These are phyloP conservation scores for Olivierus martensii DNA, from an alignment of 1,140 invertebrate species.

Conservation along the genomic window DNA sequence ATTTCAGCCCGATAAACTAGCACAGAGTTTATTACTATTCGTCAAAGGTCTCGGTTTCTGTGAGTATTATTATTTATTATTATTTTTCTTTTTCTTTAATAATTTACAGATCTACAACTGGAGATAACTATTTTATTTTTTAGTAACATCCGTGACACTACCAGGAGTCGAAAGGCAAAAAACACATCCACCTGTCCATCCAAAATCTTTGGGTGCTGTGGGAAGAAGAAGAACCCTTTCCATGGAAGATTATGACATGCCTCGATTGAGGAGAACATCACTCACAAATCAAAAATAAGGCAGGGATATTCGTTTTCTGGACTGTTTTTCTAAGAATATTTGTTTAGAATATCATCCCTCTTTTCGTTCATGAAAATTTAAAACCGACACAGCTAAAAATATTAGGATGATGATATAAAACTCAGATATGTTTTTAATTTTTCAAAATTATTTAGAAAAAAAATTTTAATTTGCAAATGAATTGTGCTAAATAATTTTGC, in stretches of 20 bases:
- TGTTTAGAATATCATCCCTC: no score
- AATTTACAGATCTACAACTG: not conserved
- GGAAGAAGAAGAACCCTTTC: conserved; percentile 22
- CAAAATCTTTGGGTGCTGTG: conserved; percentile 17
- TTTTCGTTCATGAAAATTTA: no score
- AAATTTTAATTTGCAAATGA: no score
- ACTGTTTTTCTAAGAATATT: no score
- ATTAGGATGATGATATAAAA: no score
- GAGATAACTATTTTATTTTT: not conserved
- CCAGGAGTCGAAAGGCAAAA: conserved; percentile 20
- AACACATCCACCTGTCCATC: conserved; percentile 2
- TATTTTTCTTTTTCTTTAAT: not conserved
- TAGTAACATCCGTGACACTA: conserved; percentile 21
- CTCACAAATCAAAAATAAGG: conserved; percentile 10
- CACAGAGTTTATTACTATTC: conserved; percentile 21
- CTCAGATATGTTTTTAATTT: no score
- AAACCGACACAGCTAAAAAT: no score
- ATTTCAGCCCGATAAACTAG: conserved; percentile 21
- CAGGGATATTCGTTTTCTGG: not conserved
- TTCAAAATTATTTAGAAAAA: no score
- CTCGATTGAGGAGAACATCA: conserved; percentile 12
- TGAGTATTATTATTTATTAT: conserved; percentile 9
- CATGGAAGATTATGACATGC: conserved; percentile 23
- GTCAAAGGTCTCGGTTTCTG: conserved; percentile 18
- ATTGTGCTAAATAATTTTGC: no score